Evolutionary conservation across 2,888 invertebrate genomes (phyloP).

Genomic region (Cheilosia variabilis): DNA sequence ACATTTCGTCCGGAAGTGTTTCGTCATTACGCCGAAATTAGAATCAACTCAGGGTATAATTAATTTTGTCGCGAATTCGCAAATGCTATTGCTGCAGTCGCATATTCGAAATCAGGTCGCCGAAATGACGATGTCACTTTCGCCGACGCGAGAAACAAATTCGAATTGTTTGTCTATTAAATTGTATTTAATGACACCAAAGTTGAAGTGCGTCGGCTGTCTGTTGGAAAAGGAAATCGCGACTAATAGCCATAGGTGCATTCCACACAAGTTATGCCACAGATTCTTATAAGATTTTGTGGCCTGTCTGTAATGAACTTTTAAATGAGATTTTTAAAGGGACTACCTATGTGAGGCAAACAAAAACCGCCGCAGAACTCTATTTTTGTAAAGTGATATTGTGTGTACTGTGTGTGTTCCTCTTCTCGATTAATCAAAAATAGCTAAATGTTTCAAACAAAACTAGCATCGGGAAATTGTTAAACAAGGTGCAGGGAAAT

Average conservation of each 20-base stretch:
- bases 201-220: conserved; percentile 16
- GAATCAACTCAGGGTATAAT: conserved; percentile 69
- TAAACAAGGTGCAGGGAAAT: too few relatives aligned
- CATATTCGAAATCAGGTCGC: conserved; percentile 53
- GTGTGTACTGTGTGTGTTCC: too few relatives aligned
- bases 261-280: not conserved
- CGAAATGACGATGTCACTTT: conserved; percentile 24
- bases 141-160: conserved; percentile 9
- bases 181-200: conserved; percentile 53
- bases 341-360: too few relatives aligned
- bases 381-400: too few relatives aligned
- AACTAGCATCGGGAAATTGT: too few relatives aligned
- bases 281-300: not conserved
- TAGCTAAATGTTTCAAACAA: too few relatives aligned
- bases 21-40: conserved; percentile 69
- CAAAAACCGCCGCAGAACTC: too few relatives aligned
- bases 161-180: conserved; percentile 38
- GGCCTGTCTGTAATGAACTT: too few relatives aligned
- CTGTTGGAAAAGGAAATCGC: not conserved
- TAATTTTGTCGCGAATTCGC: conserved; percentile 71
- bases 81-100: conserved; percentile 50
- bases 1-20: conserved; percentile 59
- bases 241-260: not conserved
- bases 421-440: too few relatives aligned
- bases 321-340: too few relatives aligned